These are phyloP conservation scores for Euspilapteryx auroguttella DNA, from an alignment of 2,888 invertebrate genomes.

Conservation along the genomic window DNA sequence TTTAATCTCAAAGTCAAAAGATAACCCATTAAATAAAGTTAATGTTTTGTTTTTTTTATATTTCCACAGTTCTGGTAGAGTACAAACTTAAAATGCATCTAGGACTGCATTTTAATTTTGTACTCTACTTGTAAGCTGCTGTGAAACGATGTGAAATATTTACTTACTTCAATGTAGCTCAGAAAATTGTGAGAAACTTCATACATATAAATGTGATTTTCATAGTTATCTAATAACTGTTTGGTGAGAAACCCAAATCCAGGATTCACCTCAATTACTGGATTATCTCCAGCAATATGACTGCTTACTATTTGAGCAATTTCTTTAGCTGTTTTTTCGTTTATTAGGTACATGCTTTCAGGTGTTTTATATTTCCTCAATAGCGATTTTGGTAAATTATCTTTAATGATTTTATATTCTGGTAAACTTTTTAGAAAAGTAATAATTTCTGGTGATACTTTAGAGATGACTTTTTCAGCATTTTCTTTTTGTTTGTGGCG, in stretches of 20 bases:
- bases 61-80: too few relatives aligned
- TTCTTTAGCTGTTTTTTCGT: constrained; percentile 30
- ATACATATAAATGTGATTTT: constrained; percentile 57
- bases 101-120: too few relatives aligned
- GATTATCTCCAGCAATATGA: constrained; percentile 20
- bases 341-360: constrained; percentile 42
- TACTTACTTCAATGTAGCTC: constrained; percentile 35
- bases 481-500: constrained; percentile 11
- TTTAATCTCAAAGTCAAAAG: too few relatives aligned
- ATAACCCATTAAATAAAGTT: too few relatives aligned
- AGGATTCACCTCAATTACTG: constrained; percentile 69
- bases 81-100: too few relatives aligned
- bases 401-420: constrained; percentile 24
- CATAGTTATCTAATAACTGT: constrained; percentile 53
- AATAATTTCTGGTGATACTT: constrained; percentile 27
- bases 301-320: constrained; percentile 29
- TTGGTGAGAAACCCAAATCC: constrained; percentile 67
- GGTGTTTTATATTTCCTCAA: constrained; percentile 35
- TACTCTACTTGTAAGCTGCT: too few relatives aligned
- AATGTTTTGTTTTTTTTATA: too few relatives aligned
- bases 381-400: constrained; percentile 29
- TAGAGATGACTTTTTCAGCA: constrained; percentile 19
- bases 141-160: too few relatives aligned
- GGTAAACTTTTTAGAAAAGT: constrained; percentile 26
- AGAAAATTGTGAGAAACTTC: constrained; percentile 59